Evolutionary conservation across 2,888 invertebrate genomes (phyloP).

Genomic region (Lacanobia wlatinum): DNA sequence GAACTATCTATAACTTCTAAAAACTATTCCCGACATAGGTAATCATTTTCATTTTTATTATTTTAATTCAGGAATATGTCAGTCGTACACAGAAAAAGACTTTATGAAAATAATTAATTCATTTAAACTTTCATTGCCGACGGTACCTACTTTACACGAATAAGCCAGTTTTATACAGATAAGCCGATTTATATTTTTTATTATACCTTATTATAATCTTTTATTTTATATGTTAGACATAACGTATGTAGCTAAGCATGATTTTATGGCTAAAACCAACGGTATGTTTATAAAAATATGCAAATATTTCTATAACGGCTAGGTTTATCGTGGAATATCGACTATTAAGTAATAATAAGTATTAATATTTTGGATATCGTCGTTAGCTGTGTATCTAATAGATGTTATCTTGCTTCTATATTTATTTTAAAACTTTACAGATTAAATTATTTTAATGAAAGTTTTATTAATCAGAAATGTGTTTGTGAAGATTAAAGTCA

Average conservation of each 20-base stretch:
- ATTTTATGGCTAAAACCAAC: slow-evolving; percentile 81
- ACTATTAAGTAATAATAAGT: slow-evolving; percentile 75
- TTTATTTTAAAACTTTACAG: slow-evolving; percentile 62
- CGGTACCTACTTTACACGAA: slow-evolving; percentile 82
- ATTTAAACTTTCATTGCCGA: slow-evolving; percentile 68
- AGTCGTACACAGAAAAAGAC: background rate
- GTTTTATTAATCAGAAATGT: slow-evolving; percentile 15
- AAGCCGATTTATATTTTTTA: slow-evolving; percentile 90
- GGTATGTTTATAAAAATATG: slow-evolving; percentile 75
- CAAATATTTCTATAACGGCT: slow-evolving; percentile 73
- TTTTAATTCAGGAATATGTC: background rate
- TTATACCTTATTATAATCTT: slow-evolving; percentile 84
- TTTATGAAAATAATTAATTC: slow-evolving; percentile 6
- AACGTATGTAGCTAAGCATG: slow-evolving; percentile 77
- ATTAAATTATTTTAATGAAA: slow-evolving; percentile 41
- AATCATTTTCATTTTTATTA: background rate
- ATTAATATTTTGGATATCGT: slow-evolving; percentile 73
- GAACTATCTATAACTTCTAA: background rate
- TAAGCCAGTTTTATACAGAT: slow-evolving; percentile 90
- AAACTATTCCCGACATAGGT: background rate
- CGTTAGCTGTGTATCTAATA: slow-evolving; percentile 61
- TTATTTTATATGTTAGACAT: slow-evolving; percentile 83
- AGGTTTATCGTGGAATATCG: slow-evolving; percentile 70
- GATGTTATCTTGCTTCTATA: slow-evolving; percentile 67
- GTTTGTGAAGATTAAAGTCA: slow-evolving; percentile 12